These are phyloP conservation scores for Orthonyx spaldingii DNA, from an alignment of 2,113 vertebrate genomes.

Conservation along the genomic window DNA sequence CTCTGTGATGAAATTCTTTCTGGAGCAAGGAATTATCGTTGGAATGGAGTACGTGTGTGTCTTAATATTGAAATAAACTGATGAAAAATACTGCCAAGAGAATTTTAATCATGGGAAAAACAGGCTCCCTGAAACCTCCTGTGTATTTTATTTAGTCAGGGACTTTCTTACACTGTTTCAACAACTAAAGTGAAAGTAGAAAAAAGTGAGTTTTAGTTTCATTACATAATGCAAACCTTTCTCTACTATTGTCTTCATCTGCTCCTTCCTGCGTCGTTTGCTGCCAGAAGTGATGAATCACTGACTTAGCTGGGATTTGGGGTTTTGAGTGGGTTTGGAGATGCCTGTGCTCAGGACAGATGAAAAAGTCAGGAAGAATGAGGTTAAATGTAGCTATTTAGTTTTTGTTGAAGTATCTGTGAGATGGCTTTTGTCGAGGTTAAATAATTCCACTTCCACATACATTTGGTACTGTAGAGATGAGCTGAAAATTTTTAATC, in stretches of 20 bases:
- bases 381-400: not conserved
- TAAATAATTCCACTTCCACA: not conserved
- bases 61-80: slow-evolving; percentile 49
- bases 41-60: not conserved
- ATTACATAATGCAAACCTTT: slow-evolving; percentile 17
- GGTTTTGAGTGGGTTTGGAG: not conserved
- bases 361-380: not conserved
- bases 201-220: slow-evolving; percentile 27
- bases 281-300: slow-evolving; percentile 44
- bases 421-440: not conserved
- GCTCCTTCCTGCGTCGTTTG: not conserved
- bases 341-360: not conserved
- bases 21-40: not conserved
- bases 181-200: slow-evolving; percentile 22
- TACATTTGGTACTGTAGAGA: not conserved
- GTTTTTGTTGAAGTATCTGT: not conserved
- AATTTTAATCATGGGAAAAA: slow-evolving; percentile 51
- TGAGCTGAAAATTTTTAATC: not conserved
- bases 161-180: not conserved
- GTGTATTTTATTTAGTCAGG: not conserved
- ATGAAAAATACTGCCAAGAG: slow-evolving; percentile 5
- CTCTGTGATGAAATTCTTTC: not conserved
- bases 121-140: not conserved
- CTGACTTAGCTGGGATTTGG: not conserved
- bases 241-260: slow-evolving; percentile 15